phyloP scores from a whole-genome alignment of 92 coral and sea anemone genomes.

The Siderastrea radians region DNA sequence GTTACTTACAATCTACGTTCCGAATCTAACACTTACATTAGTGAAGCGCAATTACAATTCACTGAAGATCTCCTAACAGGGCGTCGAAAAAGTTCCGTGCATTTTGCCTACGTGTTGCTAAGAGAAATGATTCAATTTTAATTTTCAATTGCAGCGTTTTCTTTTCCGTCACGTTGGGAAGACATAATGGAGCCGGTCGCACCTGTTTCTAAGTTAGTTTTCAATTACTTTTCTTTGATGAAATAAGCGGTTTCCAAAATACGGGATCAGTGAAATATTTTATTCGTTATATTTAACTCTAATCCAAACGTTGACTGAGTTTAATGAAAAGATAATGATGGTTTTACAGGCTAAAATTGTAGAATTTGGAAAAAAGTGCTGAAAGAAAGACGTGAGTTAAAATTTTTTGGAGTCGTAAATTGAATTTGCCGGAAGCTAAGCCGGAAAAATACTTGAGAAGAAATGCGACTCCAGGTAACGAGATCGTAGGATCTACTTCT shows the following conservation, averaged over 20 bases:
- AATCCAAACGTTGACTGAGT: not conserved
- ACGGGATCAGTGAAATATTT: not conserved
- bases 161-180: constrained; percentile 31
- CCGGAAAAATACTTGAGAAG: constrained; percentile 43
- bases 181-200: constrained; percentile 37
- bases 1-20: not conserved
- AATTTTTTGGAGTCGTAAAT: constrained; percentile 3
- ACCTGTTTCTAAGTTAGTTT: constrained; percentile 26
- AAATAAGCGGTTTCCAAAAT: constrained; percentile 9
- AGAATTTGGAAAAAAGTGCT: not conserved
- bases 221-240: constrained; percentile 13
- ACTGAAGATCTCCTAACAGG: not conserved
- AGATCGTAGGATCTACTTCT: not conserved
- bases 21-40: constrained; percentile 8
- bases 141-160: constrained; percentile 22
- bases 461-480: constrained; percentile 20
- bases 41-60: not conserved
- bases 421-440: constrained; percentile 43
- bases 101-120: constrained; percentile 6
- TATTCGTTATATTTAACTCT: not conserved
- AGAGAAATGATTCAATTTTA: constrained; percentile 8
- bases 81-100: not conserved
- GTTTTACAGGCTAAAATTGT: not conserved
- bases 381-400: not conserved
- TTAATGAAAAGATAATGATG: not conserved